Base-by-base conservation (phyloP, 2,888 invertebrate genomes). In the Mythimna impura region DNA sequence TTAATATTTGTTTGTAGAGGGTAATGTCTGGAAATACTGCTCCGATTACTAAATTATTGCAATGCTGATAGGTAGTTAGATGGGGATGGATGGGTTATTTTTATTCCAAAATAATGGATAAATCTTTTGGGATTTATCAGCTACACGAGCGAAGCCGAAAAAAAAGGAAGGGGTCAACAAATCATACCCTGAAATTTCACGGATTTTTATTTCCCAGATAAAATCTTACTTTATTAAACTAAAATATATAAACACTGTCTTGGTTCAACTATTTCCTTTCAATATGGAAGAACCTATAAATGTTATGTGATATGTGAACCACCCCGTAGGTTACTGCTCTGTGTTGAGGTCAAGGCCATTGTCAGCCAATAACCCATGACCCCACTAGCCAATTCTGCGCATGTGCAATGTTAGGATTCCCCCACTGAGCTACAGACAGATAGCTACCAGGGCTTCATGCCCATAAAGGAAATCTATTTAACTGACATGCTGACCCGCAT, bases 321-420 rank as follows among this genome's bases (percentile, higher is more conserved):
- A 50, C 17, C 2, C 10, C 22, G 22, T 9, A 12, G 17, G 52
- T 34, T 17, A 22, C 12, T 60, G n/a, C 5, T n/a, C 52, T 30
- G 10, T 22, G 10, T 30, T 54, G 12, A 52, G 43, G 25, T 67
- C 60, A 20, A 69, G 78, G 54, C 47, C 61, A 58, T 52, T 71
- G 62, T n/a, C 78, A 63, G 70, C 12, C 57, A 58, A 58, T 63
- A 55, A 62, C 40, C 75, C 17, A 25, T 54, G 30, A 43, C 52
- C 30, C 14, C 14, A 36, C n/a, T 8, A 57, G 25, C 22, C 47
- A 36, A 36, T 43, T 47, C n/a, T 64, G 47, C 76, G 73, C 79
- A 78, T 72, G 72, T 25, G 63, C 47, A 30, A 30, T 5, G 25
- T 10, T 12, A 30, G 36, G 22, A 10, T 40, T 64, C 54, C 36